Evolutionary conservation across 1,140 invertebrate species (phyloP).

Genomic region (Chelonus insularis): DNA sequence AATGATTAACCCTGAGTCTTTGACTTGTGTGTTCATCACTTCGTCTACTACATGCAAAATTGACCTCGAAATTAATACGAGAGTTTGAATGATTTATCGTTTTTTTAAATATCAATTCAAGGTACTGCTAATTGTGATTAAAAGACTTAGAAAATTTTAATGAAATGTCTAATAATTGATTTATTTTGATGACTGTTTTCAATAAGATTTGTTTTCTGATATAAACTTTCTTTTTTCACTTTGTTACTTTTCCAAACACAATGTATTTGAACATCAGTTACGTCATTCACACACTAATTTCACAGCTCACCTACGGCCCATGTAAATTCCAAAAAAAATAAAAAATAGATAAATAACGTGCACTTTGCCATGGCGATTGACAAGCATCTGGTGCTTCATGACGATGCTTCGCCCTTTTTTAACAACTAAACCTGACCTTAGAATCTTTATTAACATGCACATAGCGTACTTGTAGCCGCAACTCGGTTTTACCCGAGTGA

Average conservation of each 20-base stretch:
- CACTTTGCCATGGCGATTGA: slow-evolving; percentile 44
- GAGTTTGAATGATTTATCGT: not conserved
- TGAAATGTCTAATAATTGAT: too few relatives aligned
- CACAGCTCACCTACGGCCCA: not conserved
- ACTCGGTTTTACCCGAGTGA: slow-evolving; percentile 24
- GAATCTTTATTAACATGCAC: slow-evolving; percentile 49
- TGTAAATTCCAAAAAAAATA: not conserved
- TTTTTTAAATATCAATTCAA: not conserved
- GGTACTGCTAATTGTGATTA: too few relatives aligned
- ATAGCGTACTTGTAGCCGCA: slow-evolving; percentile 42
- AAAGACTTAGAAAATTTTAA: too few relatives aligned
- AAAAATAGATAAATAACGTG: slow-evolving; percentile 17
- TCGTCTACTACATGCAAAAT: not conserved
- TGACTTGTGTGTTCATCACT: not conserved
- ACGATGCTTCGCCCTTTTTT: slow-evolving; percentile 50
- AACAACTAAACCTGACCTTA: slow-evolving; percentile 56
- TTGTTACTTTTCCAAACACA: slow-evolving; percentile 1
- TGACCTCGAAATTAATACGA: slow-evolving; percentile 6
- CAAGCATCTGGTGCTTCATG: slow-evolving; percentile 42
- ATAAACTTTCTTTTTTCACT: too few relatives aligned
- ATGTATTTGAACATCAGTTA: not conserved
- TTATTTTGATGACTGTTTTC: too few relatives aligned
- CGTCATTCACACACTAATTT: slow-evolving; percentile 4
- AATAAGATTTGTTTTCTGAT: too few relatives aligned
- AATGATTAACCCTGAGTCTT: slow-evolving; percentile 8